Conservation (phyloP, 2,113 vertebrate genomes). For the Laticauda colubrina region DNA sequence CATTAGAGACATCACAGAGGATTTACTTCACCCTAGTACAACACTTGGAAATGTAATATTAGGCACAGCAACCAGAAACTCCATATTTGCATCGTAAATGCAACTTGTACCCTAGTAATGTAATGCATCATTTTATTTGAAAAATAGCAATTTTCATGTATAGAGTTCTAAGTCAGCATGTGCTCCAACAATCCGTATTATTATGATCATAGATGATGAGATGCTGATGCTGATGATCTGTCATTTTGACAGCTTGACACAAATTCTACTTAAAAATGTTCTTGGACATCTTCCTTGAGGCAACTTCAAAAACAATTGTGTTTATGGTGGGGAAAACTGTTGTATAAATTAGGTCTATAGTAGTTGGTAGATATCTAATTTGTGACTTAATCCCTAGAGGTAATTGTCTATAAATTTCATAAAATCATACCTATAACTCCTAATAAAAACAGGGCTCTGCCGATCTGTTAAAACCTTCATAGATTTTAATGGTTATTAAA, state of each 20-base stretch:
- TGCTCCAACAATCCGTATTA: background rate
- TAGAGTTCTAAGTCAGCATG: background rate
- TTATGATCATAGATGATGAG: background rate
- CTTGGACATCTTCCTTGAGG: background rate
- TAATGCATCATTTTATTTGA: background rate
- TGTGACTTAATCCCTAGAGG: slow-evolving; percentile 44
- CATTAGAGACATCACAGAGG: background rate
- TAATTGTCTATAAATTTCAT: slow-evolving; percentile 51
- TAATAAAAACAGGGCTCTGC: slow-evolving; percentile 69
- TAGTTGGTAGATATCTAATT: slow-evolving; percentile 49
- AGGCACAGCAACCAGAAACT: background rate
- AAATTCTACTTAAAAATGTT: background rate
- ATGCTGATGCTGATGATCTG: background rate
- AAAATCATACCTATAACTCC: slow-evolving; percentile 66
- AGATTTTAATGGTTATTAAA: slow-evolving; percentile 79
- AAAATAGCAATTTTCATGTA: background rate
- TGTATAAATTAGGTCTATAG: slow-evolving; percentile 18
- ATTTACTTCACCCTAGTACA: background rate
- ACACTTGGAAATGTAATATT: background rate
- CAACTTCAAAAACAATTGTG: background rate
- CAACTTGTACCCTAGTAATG: background rate
- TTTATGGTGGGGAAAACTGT: background rate
- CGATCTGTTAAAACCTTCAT: slow-evolving; percentile 74
- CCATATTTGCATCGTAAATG: background rate
- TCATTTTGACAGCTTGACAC: background rate